Evolutionary conservation across 2,113 vertebrate genomes (phyloP).

Genomic region (Chloropsis hardwickii): DNA sequence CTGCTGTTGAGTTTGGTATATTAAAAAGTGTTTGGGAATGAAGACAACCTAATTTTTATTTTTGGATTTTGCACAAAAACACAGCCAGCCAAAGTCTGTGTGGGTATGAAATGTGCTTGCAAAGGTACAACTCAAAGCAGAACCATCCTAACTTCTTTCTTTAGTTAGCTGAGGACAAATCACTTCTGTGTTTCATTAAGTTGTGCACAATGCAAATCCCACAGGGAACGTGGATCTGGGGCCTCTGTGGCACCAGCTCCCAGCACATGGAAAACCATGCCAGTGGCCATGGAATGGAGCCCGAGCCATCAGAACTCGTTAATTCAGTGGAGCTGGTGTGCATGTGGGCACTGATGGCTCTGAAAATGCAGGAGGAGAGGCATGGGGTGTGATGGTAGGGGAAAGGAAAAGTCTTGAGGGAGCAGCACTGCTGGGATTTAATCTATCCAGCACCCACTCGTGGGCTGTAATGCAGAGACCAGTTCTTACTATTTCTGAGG

Average conservation of each 20-base stretch:
- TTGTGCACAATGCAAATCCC: not conserved
- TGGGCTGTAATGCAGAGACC: not conserved
- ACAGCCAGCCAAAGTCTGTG: not conserved
- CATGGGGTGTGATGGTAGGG: not conserved
- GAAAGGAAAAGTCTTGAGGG: not conserved
- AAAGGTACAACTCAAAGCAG: not conserved
- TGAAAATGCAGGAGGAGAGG: not conserved
- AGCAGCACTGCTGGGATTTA: not conserved
- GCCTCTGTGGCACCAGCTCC: not conserved
- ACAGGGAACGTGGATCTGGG: not conserved
- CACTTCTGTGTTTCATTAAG: not conserved
- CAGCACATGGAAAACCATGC: not conserved
- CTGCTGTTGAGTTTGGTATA: not conserved
- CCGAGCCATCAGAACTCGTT: fast-evolving
- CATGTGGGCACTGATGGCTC: not conserved
- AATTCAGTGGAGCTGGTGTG: not conserved
- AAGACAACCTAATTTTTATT: not conserved
- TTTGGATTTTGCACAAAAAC: not conserved
- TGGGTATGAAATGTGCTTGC: not conserved
- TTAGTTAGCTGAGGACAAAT: not conserved
- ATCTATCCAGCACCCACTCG: fast-evolving
- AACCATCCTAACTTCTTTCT: not conserved
- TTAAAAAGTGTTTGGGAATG: not conserved
- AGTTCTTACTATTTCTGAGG: not conserved
- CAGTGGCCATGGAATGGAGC: not conserved